phyloP scores from a whole-genome alignment of 2,797 vertebrate species.

The Hybognathus amarus region DNA sequence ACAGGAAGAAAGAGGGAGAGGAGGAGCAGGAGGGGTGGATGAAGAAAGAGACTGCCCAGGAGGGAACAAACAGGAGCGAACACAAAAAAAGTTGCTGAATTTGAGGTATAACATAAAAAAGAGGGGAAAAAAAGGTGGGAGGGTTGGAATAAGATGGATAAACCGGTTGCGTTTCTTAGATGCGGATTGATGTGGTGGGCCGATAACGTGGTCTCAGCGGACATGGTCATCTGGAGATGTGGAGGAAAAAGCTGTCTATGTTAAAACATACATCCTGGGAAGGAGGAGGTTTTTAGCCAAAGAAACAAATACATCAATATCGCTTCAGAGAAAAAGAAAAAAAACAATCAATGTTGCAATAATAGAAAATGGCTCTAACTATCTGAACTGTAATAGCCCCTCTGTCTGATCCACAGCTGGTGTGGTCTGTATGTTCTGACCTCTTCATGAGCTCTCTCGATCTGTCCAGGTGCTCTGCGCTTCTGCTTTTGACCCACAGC shows the following conservation, averaged over 20 bases:
- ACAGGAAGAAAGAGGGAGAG: constrained; percentile 71
- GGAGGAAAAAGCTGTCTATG: constrained; percentile 32
- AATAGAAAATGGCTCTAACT: constrained; percentile 3
- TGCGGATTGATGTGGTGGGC: constrained; percentile 59
- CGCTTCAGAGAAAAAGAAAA: background rate
- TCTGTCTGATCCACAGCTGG: constrained; percentile 43
- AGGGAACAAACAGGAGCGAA: constrained; percentile 78
- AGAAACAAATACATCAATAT: constrained; percentile 26
- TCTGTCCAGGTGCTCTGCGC: constrained; percentile 35
- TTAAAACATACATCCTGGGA: constrained; percentile 30
- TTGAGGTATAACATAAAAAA: constrained; percentile 67
- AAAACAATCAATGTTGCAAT: background rate
- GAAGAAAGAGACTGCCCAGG: constrained; percentile 77
- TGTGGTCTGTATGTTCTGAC: constrained; percentile 48
- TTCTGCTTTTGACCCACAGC: constrained; percentile 49
- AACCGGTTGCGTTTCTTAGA: constrained; percentile 47
- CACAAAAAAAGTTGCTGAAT: constrained; percentile 83
- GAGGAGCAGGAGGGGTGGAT: constrained; percentile 61
- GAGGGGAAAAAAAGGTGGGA: constrained; percentile 49
- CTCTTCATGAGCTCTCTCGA: constrained; percentile 37
- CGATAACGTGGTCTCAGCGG: constrained; percentile 54
- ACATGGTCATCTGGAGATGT: constrained; percentile 54
- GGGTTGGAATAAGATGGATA: constrained; percentile 57
- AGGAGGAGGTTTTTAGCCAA: background rate
- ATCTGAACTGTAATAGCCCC: constrained; percentile 21